Percentiles rank a stretch among this genome's conserved stretches.
Conservation (phyloP, 2,888 invertebrate genomes). For the Sarcophaga caerulescens region DNA sequence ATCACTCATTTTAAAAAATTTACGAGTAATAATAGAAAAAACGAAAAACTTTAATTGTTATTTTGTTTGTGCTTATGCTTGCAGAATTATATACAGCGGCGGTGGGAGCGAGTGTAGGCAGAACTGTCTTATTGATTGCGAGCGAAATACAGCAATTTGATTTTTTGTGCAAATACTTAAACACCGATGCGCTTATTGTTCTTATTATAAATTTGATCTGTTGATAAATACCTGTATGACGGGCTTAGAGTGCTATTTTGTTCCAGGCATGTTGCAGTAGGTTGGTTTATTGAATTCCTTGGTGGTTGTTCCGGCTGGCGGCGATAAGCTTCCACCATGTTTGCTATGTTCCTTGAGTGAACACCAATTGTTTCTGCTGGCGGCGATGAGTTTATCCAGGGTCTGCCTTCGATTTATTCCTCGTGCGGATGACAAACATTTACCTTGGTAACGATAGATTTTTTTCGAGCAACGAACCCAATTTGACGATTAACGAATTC, state of each 20-base stretch:
- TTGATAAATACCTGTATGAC: too few species aligned
- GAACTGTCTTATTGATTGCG: neutral
- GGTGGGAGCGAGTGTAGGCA: neutral
- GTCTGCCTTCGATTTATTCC: neutral
- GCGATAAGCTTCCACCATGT: neutral
- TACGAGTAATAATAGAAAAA: neutral
- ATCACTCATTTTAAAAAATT: neutral
- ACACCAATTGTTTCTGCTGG: neutral
- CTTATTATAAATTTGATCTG: neutral
- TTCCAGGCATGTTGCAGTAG: neutral
- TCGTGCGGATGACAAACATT: neutral
- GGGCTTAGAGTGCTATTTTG: neutral
- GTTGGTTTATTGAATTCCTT: neutral
- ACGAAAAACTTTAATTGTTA: neutral
- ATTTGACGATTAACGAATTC: neutral
- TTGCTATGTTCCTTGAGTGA: neutral
- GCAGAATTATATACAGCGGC: neutral
- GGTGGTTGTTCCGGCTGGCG: neutral
- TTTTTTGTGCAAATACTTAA: too few species aligned
- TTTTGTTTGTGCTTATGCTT: neutral
- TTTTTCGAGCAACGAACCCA: neutral
- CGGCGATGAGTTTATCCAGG: too few species aligned
- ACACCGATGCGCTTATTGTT: neutral
- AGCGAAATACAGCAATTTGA: neutral
- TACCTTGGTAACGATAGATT: conserved; percentile 1